Conservation (phyloP, 2,797 vertebrate species). For the Poeciliopsis turneri region DNA sequence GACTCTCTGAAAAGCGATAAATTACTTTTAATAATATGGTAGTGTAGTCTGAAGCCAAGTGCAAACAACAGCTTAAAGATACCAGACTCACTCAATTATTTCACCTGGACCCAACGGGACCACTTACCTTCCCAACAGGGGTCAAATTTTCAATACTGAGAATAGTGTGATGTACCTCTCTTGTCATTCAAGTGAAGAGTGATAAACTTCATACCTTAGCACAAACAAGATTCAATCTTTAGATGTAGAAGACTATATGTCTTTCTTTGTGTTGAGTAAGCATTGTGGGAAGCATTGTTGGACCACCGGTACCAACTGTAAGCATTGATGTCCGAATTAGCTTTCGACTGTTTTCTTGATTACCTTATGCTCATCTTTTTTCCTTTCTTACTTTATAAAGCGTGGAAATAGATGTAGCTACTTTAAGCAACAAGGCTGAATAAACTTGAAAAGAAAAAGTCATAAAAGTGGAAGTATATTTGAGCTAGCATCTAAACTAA, state of each 20-base stretch:
- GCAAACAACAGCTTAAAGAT: not conserved
- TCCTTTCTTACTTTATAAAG: not conserved
- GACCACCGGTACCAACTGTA: too few species aligned
- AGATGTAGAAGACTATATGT: not conserved
- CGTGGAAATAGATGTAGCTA: not conserved
- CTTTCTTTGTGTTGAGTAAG: not conserved
- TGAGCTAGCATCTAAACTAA: constrained; percentile 41
- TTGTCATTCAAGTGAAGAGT: not conserved
- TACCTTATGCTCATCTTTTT: not conserved
- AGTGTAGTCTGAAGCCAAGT: not conserved
- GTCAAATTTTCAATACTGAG: not conserved
- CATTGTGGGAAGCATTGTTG: not conserved
- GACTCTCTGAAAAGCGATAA: not conserved
- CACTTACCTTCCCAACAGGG: too few species aligned
- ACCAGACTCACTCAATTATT: not conserved
- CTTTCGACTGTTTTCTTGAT: not conserved
- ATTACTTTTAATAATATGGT: not conserved
- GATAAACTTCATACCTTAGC: not conserved
- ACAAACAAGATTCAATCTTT: not conserved
- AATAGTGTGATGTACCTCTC: not conserved
- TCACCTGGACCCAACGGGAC: not conserved
- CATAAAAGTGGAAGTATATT: not conserved
- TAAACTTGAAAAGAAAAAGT: not conserved
- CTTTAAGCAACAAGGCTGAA: not conserved
- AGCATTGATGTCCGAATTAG: not conserved